A percentile compares a stretch with the other conserved stretches of the same genome.
These are phyloP conservation scores for Acanthosepion lycidas DNA, from an alignment of 2,888 invertebrate genomes.

Conservation along the genomic window DNA sequence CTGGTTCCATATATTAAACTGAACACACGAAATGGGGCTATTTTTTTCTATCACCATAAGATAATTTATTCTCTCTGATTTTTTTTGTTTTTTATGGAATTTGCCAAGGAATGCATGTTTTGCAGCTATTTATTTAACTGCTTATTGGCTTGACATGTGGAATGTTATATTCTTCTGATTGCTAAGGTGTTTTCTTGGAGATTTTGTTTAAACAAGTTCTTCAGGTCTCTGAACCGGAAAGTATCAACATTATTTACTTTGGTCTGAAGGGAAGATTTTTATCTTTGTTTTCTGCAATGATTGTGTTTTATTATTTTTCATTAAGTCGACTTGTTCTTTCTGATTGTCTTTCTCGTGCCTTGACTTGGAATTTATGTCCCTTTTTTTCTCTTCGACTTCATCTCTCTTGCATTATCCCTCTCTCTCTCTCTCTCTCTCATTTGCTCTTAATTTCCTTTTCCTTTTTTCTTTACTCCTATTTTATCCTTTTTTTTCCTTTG, in stretches of 20 bases:
- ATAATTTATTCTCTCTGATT: background rate
- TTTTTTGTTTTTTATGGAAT: background rate
- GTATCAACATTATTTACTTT: background rate
- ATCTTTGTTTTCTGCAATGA: background rate
- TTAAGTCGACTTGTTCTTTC: background rate
- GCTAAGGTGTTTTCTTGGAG: background rate
- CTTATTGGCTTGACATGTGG: background rate
- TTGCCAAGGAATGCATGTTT: background rate
- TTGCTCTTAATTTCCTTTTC: background rate
- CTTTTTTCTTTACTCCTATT: background rate
- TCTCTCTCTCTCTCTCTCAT: background rate
- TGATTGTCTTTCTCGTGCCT: background rate
- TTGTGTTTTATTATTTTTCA: background rate
- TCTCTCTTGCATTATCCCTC: background rate
- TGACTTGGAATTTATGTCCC: no score
- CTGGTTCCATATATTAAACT: background rate
- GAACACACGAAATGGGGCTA: background rate
- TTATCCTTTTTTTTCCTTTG: background rate
- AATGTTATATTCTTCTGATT: background rate
- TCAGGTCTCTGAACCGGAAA: background rate
- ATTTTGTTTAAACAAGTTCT: background rate
- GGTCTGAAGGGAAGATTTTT: background rate
- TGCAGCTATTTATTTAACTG: background rate
- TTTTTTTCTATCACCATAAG: background rate
- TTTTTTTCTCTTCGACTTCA: background rate